Base-by-base conservation (phyloP, 2,797 vertebrate genomes). In the Acanthopagrus latus region DNA sequence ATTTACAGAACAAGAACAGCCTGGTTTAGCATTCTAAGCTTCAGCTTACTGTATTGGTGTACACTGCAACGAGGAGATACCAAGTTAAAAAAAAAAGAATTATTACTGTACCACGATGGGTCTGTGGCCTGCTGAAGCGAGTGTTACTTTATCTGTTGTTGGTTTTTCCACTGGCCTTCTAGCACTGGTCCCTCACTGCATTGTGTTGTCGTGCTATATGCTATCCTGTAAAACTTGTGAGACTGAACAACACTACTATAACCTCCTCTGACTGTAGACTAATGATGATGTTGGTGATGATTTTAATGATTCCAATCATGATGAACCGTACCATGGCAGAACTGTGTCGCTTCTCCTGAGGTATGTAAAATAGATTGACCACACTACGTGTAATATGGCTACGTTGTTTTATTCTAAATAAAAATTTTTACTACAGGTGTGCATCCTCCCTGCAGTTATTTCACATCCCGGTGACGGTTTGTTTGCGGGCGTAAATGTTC, bases 221-320 rank as follows among this genome's bases (percentile, higher is more conserved):
- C 95, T 97, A 93, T 96, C 93, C 94, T 95, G 93, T 95, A 93
- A 95, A 95, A 97, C 91, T 95, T 95, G 92, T 95, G 96, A 91
- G 92, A 95, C 94, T 93, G 89, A 96, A 95, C 93, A 93, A 91
- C 96, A 97, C 96, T 97, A 96, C 95, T 97, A 93, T 96, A 92
- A 95, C 82, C 93, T 94, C 94, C 93, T 95, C 94, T 88, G 91
- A 92, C 91, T 90, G 92, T 93, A 87, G 91, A 88, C 85, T 65
- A 82, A 78, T 71, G 78, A 88, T 72, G 79, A 89, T 78, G 76
- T 72, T 83, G 83, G 70, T 89, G 88, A 78, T 84, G 71, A 77
- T 88, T 85, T 86, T 80, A 84, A 80, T 80, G 63, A 85, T 85
- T 88, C 73, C 81, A 84, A 76, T 93, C 86, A 86, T 84, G 84